phyloP scores from a whole-genome alignment of 2,113 vertebrate species.

The Gallinago undulata region DNA sequence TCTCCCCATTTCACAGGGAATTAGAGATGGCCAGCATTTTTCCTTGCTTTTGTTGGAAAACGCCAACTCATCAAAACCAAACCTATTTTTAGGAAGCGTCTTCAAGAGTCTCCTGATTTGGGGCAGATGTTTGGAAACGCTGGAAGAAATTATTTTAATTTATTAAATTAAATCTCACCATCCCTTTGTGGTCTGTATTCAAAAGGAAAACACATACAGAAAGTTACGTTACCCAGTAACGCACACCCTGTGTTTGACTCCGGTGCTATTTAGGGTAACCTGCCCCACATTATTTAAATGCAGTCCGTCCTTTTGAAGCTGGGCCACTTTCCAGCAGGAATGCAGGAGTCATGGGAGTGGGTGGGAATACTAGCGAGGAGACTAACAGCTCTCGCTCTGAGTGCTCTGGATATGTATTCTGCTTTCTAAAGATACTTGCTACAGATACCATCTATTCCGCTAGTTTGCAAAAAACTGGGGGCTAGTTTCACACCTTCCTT shows the following conservation, averaged over 20 bases:
- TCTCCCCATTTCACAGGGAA: neutral
- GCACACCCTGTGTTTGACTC: neutral
- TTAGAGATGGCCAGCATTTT: neutral
- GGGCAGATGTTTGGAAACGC: neutral
- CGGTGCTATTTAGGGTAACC: neutral
- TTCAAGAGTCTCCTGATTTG: neutral
- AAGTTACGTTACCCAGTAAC: neutral
- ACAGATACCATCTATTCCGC: neutral
- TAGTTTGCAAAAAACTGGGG: conserved; percentile 13
- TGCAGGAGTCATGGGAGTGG: conserved; percentile 6
- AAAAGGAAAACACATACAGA: neutral
- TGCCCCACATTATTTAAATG: neutral
- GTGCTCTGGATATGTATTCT: neutral
- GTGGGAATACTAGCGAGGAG: conserved; percentile 15
- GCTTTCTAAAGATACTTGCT: conserved; percentile 51
- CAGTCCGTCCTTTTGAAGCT: neutral
- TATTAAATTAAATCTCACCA: neutral
- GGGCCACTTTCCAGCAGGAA: conserved; percentile 24
- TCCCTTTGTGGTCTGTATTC: neutral
- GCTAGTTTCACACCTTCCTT: conserved; percentile 30
- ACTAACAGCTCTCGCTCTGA: conserved; percentile 6
- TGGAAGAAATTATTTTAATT: neutral
- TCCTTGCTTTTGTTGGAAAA: neutral
- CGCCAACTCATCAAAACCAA: neutral
- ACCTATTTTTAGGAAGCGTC: neutral